Evolutionary conservation across 2,888 invertebrate genomes (phyloP).

Genomic region (Nymphalis polychloros): DNA sequence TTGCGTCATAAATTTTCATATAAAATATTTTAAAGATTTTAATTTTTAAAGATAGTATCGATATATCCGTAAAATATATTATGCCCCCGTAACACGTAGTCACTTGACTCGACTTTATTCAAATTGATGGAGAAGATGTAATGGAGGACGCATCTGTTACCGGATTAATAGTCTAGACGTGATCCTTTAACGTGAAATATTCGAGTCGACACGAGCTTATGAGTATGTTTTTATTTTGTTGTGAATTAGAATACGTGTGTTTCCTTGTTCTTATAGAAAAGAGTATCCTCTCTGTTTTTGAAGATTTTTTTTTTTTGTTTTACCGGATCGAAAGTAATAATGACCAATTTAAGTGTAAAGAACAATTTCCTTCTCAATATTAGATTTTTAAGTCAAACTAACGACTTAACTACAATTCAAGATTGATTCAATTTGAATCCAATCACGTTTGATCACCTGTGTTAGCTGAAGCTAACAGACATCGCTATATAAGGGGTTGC

Average conservation of each 20-base stretch:
- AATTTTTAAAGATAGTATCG: background rate
- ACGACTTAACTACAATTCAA: no score
- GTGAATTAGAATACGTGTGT: background rate
- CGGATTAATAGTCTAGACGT: slow-evolving; percentile 18
- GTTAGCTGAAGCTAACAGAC: no score
- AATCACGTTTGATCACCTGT: no score
- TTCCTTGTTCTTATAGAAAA: no score
- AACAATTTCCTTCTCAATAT: no score
- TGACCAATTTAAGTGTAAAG: no score
- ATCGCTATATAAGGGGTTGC: no score
- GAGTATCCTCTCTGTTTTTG: no score
- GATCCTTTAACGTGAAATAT: slow-evolving; percentile 5
- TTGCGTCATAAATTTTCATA: background rate
- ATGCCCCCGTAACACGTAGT: slow-evolving; percentile 14
- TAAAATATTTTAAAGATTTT: background rate
- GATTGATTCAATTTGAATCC: no score
- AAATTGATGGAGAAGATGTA: slow-evolving; percentile 25
- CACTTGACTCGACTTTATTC: slow-evolving; percentile 29
- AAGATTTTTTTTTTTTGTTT: no score
- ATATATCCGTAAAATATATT: slow-evolving; percentile 4
- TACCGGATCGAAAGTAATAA: no score
- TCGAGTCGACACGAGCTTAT: background rate
- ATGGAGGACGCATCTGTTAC: slow-evolving; percentile 21
- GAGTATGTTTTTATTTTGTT: background rate
- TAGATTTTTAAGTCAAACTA: no score